Conservation (phyloP, 2,888 invertebrate species). For the Andricus quercusramuli region DNA sequence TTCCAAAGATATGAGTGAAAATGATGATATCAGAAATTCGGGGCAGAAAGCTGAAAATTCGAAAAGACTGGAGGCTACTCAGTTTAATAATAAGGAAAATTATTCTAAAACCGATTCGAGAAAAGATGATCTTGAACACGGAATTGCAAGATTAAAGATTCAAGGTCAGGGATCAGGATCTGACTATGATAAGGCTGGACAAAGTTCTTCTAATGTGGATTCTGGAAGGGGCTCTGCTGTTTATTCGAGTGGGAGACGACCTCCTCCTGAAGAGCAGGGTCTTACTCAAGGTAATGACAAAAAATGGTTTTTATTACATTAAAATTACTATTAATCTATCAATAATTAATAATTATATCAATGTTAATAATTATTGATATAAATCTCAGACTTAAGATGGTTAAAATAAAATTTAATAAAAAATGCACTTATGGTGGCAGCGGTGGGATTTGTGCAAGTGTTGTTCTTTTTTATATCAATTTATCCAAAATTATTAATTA, state of each 20-base stretch:
- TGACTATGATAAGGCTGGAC: slow-evolving; percentile 88
- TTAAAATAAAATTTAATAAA: too few relatives aligned
- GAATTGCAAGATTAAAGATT: slow-evolving; percentile 72
- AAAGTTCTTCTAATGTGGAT: slow-evolving; percentile 87
- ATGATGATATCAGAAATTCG: slow-evolving; percentile 54
- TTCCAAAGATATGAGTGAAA: slow-evolving; percentile 62
- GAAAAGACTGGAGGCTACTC: slow-evolving; percentile 64
- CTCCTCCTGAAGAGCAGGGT: slow-evolving; percentile 78
- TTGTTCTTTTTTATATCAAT: too few relatives aligned
- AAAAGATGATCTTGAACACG: slow-evolving; percentile 72
- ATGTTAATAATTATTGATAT: too few relatives aligned
- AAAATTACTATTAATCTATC: too few relatives aligned
- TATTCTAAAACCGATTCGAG: slow-evolving; percentile 62
- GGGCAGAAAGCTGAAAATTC: slow-evolving; percentile 58
- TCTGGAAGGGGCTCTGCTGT: slow-evolving; percentile 90
- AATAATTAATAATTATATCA: too few relatives aligned
- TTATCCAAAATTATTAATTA: too few relatives aligned
- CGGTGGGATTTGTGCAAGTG: too few relatives aligned
- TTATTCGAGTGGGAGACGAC: slow-evolving; percentile 86
- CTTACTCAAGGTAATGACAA: slow-evolving; percentile 68
- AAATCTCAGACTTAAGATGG: too few relatives aligned
- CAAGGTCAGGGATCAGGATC: slow-evolving; percentile 76
- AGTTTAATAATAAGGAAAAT: slow-evolving; percentile 57
- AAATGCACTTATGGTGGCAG: too few relatives aligned
- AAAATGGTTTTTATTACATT: background rate